phyloP scores from a whole-genome alignment of 1,140 invertebrate species.

The Scaptomyza pallida region DNA sequence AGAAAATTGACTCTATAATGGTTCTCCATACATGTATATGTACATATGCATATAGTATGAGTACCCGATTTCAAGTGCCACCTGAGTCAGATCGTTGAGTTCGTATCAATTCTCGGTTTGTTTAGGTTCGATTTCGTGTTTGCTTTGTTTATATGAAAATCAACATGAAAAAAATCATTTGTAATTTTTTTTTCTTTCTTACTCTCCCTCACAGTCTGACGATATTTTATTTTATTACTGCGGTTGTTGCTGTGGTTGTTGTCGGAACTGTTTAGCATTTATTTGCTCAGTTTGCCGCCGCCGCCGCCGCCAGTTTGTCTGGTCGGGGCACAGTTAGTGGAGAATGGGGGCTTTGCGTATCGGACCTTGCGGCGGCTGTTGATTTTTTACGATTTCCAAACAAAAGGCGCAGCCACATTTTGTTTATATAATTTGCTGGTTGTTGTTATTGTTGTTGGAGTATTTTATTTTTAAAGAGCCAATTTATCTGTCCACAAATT shows the following conservation, averaged over 20 bases:
- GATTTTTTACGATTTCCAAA: slow-evolving; percentile 70
- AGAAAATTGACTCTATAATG: slow-evolving; percentile 70
- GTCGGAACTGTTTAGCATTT: slow-evolving; percentile 68
- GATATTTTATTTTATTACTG: slow-evolving; percentile 69
- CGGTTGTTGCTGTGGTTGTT: slow-evolving; percentile 44
- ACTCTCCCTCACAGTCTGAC: slow-evolving; percentile 5
- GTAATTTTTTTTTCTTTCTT: slow-evolving; percentile 20
- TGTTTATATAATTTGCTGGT: slow-evolving; percentile 59
- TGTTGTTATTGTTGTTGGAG: slow-evolving; percentile 28
- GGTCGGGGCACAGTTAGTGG: slow-evolving; percentile 19
- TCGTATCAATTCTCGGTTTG: slow-evolving; percentile 67
- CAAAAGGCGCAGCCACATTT: slow-evolving; percentile 45
- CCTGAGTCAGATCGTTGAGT: slow-evolving; percentile 49
- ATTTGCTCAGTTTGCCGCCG: slow-evolving; percentile 70
- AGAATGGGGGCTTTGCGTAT: slow-evolving; percentile 9
- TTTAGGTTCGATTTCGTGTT: slow-evolving; percentile 76
- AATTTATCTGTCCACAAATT: slow-evolving; percentile 37
- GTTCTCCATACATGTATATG: slow-evolving; percentile 4
- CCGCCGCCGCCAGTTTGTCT: slow-evolving; percentile 74
- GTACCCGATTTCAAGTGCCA: slow-evolving; percentile 58
- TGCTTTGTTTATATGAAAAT: slow-evolving; percentile 57
- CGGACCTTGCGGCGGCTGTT: slow-evolving; percentile 35
- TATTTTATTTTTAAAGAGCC: slow-evolving; percentile 44
- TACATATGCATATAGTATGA: slow-evolving; percentile 8
- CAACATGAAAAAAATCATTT: slow-evolving; percentile 32